Evolutionary conservation across 2,888 invertebrate species (phyloP).

Genomic region (Diloba caeruleocephala): DNA sequence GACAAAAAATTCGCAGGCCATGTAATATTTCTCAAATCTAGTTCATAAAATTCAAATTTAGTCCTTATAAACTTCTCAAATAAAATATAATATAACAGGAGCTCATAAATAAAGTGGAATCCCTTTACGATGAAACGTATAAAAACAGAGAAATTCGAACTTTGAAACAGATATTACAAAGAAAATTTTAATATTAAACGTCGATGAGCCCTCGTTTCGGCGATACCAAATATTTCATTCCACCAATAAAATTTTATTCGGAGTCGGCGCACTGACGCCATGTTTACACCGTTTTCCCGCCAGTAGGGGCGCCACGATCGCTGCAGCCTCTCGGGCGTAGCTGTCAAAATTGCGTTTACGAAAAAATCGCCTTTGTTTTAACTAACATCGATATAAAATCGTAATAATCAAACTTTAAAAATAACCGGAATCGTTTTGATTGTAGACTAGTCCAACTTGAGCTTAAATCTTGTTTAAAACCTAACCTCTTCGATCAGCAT

Average conservation of each 20-base stretch:
- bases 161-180: constrained; percentile 36
- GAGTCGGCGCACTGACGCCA: constrained; percentile 79
- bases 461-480: constrained; percentile 29
- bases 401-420: constrained; percentile 9
- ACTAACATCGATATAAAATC: constrained; percentile 27
- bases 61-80: constrained; percentile 19
- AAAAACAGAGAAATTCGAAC: constrained; percentile 27
- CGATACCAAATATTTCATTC: constrained; percentile 59
- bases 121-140: constrained; percentile 13
- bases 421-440: constrained; percentile 11
- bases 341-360: constrained; percentile 77
- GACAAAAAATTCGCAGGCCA: constrained; percentile 64
- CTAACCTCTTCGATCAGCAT: constrained; percentile 55
- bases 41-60: constrained; percentile 26
- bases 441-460: constrained; percentile 18
- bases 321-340: constrained; percentile 79
- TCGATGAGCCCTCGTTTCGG: constrained; percentile 44
- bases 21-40: constrained; percentile 55
- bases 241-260: constrained; percentile 61
- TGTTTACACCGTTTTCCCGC: constrained; percentile 65
- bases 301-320: constrained; percentile 84
- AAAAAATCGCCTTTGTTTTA: constrained; percentile 56
- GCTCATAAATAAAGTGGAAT: constrained; percentile 22
- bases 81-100: constrained; percentile 11
- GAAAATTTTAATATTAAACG: constrained; percentile 45